These are phyloP conservation scores for Leptonema lineaticorne DNA, from an alignment of 1,140 invertebrate species.

Conservation along the genomic window DNA sequence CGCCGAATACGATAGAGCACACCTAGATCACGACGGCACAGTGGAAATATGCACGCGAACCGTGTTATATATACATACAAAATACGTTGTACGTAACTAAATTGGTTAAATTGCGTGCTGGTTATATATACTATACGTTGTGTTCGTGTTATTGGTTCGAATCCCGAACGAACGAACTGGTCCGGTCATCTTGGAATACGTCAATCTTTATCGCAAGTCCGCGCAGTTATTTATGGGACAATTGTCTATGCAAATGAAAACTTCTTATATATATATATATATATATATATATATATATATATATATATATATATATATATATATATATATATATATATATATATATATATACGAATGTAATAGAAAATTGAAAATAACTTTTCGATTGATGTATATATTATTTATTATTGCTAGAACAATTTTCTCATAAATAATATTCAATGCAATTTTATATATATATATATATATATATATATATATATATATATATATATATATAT, in stretches of 20 bases:
- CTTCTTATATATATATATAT: neutral
- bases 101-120: neutral
- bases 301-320: neutral
- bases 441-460: too few species aligned
- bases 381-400: too few species aligned
- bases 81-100: neutral
- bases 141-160: neutral
- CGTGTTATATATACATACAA: too few species aligned
- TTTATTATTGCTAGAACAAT: too few species aligned
- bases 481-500: too few species aligned
- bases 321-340: neutral
- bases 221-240: too few species aligned
- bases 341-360: neutral
- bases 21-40: conserved; percentile 7
- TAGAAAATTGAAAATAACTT: too few species aligned
- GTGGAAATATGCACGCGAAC: neutral
- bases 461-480: too few species aligned
- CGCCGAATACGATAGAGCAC: neutral
- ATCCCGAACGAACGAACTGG: neutral
- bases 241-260: neutral
- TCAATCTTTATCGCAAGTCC: too few species aligned
- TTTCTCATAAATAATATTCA: too few species aligned
- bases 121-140: neutral
- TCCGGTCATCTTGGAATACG: neutral
- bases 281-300: neutral